Base-by-base conservation (phyloP, 2,888 invertebrate species). In the Chrysolina americana region DNA sequence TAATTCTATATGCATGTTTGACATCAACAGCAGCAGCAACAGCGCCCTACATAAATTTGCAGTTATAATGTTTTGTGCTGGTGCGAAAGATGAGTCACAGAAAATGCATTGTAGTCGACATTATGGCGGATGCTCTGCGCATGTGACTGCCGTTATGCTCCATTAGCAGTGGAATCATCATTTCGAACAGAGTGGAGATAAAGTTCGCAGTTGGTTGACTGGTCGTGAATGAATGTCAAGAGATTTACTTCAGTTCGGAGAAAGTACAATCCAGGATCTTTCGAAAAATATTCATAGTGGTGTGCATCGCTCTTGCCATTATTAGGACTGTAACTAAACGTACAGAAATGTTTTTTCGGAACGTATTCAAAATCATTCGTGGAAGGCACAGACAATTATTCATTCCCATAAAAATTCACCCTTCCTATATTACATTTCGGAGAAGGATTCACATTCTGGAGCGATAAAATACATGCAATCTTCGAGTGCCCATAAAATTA, bases 161-260 rank as follows among this genome's bases (percentile, higher is more conserved):
- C 76, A 81, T 81, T 81, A 78, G 81, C 79, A 80, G 78, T 81
- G 81, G 81, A 77, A 80, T 81, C 75, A 59, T 64, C 44, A 41
- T 70, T 63, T 71, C 41, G 66, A 70, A 75, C 69, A 59, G 28
- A n/a, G 36, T 36, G 59, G 6, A 59, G 21, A 53, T 21, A 15
- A 28, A 72, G 65, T 73, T 63, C 72, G 69, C 70, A 72, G 70
- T 70, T 63, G 69, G 70, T 70, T 68, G 19, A 59, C 36, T 70
- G 50, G 21, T 56, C 48, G 47, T 19, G 36, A 50, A 65, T 19
- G 36, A 50, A 65, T 65, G 53, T 59, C 13, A n/a, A 59, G 70
- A 65, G 50, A 63, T 53, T 17, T 36, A 68, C 68, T 63, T 64
- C 50, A 59, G n/a, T 59, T 28, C n/a, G 13, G 9, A 8, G n/a